Evolutionary conservation across 1,140 invertebrate species (phyloP), one percentile per base, ranked within the genome.

Genomic region (Brachionus rubens): DNA sequence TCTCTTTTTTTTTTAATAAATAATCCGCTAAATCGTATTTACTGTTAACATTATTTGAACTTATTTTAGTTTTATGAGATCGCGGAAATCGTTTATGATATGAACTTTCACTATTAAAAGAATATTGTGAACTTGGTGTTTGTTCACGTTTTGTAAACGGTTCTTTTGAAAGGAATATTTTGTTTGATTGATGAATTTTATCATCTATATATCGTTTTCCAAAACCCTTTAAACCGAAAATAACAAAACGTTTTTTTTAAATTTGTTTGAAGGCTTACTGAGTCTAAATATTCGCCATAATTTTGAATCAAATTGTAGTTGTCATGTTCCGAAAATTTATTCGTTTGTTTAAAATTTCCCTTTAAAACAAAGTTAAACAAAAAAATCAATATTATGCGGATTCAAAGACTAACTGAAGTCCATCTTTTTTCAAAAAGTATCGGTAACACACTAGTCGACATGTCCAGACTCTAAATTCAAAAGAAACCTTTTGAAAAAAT

Each of bases 251-350:
- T 30, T 48, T 40, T 4, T n/a, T 59, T 10, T 33, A 59, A 7
- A 36, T 9, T 24, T 21, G 19, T 16, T 3, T n/a, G 9, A 46
- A 19, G 19, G 30, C 14, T n/a, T 72, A 72, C 68, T 36, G 68
- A 24, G 24, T 72, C 68, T 3, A 72, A 26, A 19, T 72, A 72
- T 50, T 72, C 68, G 14, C 68, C 68, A 24, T 12, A 72, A 30
- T 72, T 72, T 30, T 72, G 68, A 30, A 50, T 72, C 9, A 50
- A 4, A 72, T 72, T 72, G 46, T 72, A 72, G 26, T 72, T 72
- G 36, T 72, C 68, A 26, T 72, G 68, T 19, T 50, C 28, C 12
- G 46, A 50, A 21, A 70, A 70, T 47, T 70, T 52, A 36, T 70
- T 70, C 6, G 67, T 10, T 24, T 70, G 16, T 28, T 70, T 47